These are phyloP conservation scores for Camponotus floridanus DNA, from an alignment of 1,140 invertebrate species.

Conservation along the genomic window DNA sequence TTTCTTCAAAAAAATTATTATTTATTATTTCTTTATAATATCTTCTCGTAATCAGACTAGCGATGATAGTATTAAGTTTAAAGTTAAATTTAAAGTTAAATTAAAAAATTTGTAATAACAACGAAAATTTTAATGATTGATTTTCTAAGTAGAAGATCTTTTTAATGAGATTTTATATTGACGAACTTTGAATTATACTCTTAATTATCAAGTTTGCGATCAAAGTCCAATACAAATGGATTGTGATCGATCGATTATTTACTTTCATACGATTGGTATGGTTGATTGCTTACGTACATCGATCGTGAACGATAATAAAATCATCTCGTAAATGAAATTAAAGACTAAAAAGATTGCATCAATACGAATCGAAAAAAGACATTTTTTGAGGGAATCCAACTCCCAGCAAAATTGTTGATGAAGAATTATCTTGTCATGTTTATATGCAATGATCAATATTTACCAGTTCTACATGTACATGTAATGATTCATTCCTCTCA, in stretches of 20 bases:
- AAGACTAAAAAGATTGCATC: neutral
- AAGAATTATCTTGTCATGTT: neutral
- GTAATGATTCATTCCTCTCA: slow-evolving; percentile 3
- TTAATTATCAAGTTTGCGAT: neutral
- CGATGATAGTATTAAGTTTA: neutral
- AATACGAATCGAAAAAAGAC: neutral
- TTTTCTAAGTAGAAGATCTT: neutral
- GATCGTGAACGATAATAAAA: neutral
- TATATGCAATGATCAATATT: neutral
- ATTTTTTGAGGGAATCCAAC: neutral
- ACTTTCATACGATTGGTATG: neutral
- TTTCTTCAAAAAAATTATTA: neutral
- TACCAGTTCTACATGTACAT: neutral
- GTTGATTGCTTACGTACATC: neutral
- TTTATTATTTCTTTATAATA: neutral
- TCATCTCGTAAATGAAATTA: neutral
- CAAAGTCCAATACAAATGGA: slow-evolving; percentile 25
- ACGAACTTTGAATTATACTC: neutral
- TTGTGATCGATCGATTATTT: slow-evolving; percentile 29
- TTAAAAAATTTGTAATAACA: neutral
- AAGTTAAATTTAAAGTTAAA: too few relatives aligned
- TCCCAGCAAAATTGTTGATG: slow-evolving; percentile 6
- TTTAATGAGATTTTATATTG: neutral
- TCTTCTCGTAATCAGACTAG: neutral
- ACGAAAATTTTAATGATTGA: slow-evolving; percentile 6